Conservation (phyloP, 2,888 invertebrate species). For the Agriopis leucophaearia region DNA sequence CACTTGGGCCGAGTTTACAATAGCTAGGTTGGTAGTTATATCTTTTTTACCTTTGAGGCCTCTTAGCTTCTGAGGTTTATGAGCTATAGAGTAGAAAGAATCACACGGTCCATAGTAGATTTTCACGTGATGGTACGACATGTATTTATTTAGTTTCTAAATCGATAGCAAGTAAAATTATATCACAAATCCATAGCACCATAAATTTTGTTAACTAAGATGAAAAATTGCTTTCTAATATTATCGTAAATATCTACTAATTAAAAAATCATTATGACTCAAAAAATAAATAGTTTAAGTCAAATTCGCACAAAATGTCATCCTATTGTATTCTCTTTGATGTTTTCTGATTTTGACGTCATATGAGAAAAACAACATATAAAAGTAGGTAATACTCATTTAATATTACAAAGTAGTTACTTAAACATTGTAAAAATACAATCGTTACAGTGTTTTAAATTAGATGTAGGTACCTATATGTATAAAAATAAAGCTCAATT, state of each 20-base stretch:
- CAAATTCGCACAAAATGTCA: too few relatives aligned
- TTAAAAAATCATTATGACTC: too few relatives aligned
- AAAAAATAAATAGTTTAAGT: too few relatives aligned
- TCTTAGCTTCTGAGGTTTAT: conserved; percentile 69
- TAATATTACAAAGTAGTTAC: not conserved
- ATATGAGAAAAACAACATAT: not conserved
- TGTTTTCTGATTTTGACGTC: not conserved
- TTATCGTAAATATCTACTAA: not conserved
- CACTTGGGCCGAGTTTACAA: too few relatives aligned
- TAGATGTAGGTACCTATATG: too few relatives aligned
- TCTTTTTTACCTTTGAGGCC: conserved; percentile 63
- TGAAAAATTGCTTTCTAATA: not conserved
- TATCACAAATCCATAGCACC: conserved; percentile 1
- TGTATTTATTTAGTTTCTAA: not conserved
- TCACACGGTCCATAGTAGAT: conserved; percentile 71
- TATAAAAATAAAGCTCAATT: too few relatives aligned
- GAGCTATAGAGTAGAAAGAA: conserved; percentile 58
- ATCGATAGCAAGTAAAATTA: not conserved
- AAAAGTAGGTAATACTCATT: not conserved
- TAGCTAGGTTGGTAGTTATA: not conserved
- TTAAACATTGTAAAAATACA: too few relatives aligned
- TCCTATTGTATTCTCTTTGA: too few relatives aligned
- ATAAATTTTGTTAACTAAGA: not conserved
- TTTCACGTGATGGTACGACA: conserved; percentile 30
- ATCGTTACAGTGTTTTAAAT: too few relatives aligned